Evolutionary conservation across 2,113 vertebrate genomes (phyloP).

Genomic region (Myrmophylax atrothorax): DNA sequence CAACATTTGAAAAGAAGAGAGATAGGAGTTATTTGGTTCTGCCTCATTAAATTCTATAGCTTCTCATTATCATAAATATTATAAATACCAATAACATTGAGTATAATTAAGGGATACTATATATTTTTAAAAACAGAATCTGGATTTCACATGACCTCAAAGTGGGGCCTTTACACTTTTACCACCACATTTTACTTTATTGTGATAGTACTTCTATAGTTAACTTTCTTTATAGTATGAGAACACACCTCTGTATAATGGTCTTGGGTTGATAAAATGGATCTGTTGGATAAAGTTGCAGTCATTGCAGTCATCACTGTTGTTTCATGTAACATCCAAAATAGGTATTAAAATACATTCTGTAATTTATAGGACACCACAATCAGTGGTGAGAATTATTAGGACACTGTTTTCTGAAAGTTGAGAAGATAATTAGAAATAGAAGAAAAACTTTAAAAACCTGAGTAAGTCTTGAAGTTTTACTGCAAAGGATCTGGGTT

Average conservation of each 20-base stretch:
- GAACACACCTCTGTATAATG: not conserved
- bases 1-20: not conserved
- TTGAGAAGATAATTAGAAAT: not conserved
- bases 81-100: not conserved
- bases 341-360: not conserved
- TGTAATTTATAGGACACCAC: not conserved
- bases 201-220: not conserved
- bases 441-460: not conserved
- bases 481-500: not conserved
- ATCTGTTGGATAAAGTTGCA: not conserved
- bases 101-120: fast-evolving
- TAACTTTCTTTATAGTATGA: not conserved
- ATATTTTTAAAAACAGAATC: not conserved
- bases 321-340: not conserved
- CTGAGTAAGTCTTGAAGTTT: not conserved
- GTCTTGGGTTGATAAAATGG: not conserved
- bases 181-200: not conserved
- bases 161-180: not conserved
- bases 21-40: not conserved
- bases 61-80: not conserved
- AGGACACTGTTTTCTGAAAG: not conserved
- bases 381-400: not conserved
- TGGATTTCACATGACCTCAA: not conserved
- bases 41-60: not conserved
- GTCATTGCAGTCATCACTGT: not conserved